phyloP scores from a whole-genome alignment of 2,888 invertebrate genomes.

The Plutella xylostella region DNA sequence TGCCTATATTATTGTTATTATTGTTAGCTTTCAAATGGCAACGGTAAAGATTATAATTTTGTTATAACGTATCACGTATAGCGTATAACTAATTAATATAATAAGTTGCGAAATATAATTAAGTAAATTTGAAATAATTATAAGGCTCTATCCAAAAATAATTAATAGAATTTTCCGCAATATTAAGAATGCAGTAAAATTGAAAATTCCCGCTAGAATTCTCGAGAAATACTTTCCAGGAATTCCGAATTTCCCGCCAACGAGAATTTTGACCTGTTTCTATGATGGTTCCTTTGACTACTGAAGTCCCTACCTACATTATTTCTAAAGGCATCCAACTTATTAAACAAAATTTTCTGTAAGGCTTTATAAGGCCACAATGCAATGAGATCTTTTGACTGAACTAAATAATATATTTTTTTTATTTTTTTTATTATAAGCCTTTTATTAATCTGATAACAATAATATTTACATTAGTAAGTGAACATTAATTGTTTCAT shows the following conservation, averaged over 20 bases:
- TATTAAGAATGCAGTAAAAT: background rate
- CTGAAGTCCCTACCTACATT: too few species aligned
- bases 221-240: background rate
- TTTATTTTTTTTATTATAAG: too few species aligned
- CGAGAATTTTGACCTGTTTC: background rate
- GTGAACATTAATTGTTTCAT: too few species aligned
- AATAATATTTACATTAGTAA: too few species aligned
- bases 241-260: background rate
- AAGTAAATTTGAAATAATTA: background rate
- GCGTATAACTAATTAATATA: background rate
- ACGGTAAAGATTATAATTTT: background rate
- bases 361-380: too few species aligned
- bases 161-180: background rate
- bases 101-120: background rate
- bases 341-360: too few species aligned
- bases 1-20: too few species aligned
- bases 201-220: background rate
- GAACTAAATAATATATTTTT: too few species aligned
- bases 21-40: too few species aligned
- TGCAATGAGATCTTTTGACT: too few species aligned
- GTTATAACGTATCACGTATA: background rate
- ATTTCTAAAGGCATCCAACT: too few species aligned
- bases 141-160: background rate
- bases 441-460: too few species aligned
- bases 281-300: slow-evolving; percentile 2